Percentiles rank a stretch among this genome's conserved stretches.
phyloP scores from a whole-genome alignment of 2,797 vertebrate species.

The Pogoniulus pusillus region DNA sequence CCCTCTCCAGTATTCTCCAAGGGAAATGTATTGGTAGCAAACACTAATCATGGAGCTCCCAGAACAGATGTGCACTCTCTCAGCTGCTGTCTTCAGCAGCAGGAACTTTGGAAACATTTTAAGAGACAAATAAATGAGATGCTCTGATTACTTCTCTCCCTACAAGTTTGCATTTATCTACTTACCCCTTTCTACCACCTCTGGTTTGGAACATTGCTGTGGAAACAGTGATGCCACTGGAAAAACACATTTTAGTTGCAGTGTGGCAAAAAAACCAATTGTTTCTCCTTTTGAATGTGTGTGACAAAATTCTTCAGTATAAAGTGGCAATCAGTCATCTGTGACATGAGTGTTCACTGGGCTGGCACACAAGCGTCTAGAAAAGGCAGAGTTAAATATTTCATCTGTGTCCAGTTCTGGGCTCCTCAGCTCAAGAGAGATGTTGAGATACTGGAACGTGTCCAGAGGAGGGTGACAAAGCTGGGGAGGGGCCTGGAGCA shows the following conservation, averaged over 20 bases:
- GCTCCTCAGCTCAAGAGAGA: no score
- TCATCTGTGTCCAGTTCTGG: no score
- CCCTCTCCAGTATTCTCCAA: background rate
- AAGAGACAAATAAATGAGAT: background rate
- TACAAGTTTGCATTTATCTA: background rate
- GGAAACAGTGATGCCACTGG: background rate
- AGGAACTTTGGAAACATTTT: background rate
- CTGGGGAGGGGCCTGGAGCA: no score
- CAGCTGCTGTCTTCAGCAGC: conserved; percentile 1
- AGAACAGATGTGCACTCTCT: background rate
- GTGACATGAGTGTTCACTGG: background rate
- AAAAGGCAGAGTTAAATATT: background rate
- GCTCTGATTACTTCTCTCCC: background rate
- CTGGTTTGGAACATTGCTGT: background rate
- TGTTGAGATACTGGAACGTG: no score
- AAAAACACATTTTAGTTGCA: background rate
- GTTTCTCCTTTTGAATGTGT: background rate
- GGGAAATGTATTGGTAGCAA: background rate
- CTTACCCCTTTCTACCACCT: background rate
- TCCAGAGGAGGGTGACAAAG: no score
- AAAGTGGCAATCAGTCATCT: background rate
- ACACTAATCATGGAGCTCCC: background rate
- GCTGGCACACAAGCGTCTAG: background rate
- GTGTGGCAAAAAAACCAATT: background rate
- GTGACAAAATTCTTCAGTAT: background rate